Evolutionary conservation across 2,797 vertebrate species (phyloP), one percentile per base, ranked within the genome.

Genomic region (Rhinatrema bivittatum): DNA sequence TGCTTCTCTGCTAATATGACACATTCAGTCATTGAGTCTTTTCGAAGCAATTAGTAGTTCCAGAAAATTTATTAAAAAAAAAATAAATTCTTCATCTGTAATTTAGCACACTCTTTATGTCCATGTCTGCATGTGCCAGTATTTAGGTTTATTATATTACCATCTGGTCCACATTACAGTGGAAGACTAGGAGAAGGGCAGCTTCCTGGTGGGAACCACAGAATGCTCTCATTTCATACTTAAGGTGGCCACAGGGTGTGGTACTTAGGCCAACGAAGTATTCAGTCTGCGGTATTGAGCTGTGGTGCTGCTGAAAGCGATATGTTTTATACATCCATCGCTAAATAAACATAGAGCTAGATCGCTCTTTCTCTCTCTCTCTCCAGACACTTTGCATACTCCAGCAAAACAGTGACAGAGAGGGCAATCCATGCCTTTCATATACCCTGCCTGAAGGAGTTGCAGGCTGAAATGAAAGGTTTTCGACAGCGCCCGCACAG

Each of bases 161-260:
- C 69, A 48, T 54, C 68, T 73, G 67, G 70, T 67, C 46, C 42
- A 15, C 39, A 39, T 69, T 66, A 19, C 20, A 39, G 44, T 31
- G 14, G 43, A 65, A 70, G 55, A 53, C 35, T 42, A 13, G 43
- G 56, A 35, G 40, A 44, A 36, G 18, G 40, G 34, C 36, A 36
- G 41, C 31, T 75, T 50, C 54, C 53, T 51, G 55, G 43, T 4
- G 23, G 49, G 50, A 53, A 50, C 56, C 51, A 20, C 39, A 50
- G 20, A 42, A 9, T 0, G 0, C 23, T 54, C 26, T 9, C 41
- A 13, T 16, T 36, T 33, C 32, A 3, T 5, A 1, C 34, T 44
- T 28, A 14, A 7, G 25, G 29, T 26, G 29, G 43, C 42, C 52
- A 45, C 39, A 47, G 38, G 51, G 39, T 24, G 39, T 46, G 60